Base-by-base conservation (phyloP, 2,888 invertebrate genomes). In the Tachystola acroxantha region DNA sequence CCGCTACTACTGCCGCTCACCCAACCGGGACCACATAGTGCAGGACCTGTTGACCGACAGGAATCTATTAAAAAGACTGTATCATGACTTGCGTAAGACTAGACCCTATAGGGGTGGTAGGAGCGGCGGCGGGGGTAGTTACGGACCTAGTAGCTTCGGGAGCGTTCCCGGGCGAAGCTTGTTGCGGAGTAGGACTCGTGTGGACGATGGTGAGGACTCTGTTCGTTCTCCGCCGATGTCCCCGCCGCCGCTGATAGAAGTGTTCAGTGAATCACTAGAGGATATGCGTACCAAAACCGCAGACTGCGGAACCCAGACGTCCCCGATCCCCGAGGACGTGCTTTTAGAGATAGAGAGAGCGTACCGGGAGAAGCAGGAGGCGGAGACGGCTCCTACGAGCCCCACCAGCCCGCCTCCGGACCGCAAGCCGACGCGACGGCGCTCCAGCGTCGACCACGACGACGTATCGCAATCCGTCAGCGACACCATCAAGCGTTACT, bases 391-490 rank as follows among this genome's bases (percentile, higher is more conserved):
- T 4, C 84, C 84, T 3, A 79, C 81, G 4, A 76, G 79, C 38
- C 84, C 16, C 16, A 78, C 81, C 4, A 75, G 84, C 20, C 81
- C 78, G 25, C 68, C 78, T 10, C 64, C 76, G 2, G 85, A 69
- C 35, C 65, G 79, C 10, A 73, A 75, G 35, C 67, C 78, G 5
- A 62, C 78, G 40, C 81, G 93, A 5, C 88, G 94, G 30, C 90
- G 93, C 53, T 93, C 93, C 53, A 94, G 94, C 64, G 92, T 94
- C 9, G 94, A 94, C 61, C 92, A 94, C 66, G 94, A 94, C 57
- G 95, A 95, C 60, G 91, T 95, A 0, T 94, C 94, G 0, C 95
- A 95, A 43, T 95, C 95, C 1, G 95, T 96, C 14, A 93, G 94
- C 62, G 94, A 95, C 61, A 95, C 94, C 48, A 94, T 96, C 42